phyloP scores from a whole-genome alignment of 1,140 invertebrate species.

The Scylla paramamosain region DNA sequence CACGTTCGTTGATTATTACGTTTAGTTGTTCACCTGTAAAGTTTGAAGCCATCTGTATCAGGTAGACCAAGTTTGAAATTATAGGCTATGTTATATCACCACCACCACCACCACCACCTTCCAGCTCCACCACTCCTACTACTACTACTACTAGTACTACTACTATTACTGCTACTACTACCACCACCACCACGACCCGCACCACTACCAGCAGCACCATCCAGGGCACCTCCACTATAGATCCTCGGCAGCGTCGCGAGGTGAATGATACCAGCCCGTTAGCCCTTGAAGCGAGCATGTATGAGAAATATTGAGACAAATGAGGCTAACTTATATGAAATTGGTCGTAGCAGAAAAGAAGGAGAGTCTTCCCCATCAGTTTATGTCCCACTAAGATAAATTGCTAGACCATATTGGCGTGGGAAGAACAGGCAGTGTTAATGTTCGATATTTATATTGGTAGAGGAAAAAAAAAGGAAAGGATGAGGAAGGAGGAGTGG shows the following conservation, averaged over 20 bases:
- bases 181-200: too few species aligned
- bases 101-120: too few species aligned
- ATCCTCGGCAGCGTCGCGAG: not conserved
- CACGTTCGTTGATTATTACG: not conserved
- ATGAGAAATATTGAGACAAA: slow-evolving; percentile 16
- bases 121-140: too few species aligned
- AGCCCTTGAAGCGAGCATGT: not conserved
- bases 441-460: slow-evolving; percentile 6
- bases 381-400: not conserved
- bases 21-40: not conserved
- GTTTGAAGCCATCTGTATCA: not conserved
- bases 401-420: not conserved
- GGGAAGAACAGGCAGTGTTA: not conserved
- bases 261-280: not conserved
- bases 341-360: slow-evolving; percentile 11
- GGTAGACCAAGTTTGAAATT: too few species aligned
- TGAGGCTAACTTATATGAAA: slow-evolving; percentile 23
- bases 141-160: too few species aligned
- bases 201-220: not conserved
- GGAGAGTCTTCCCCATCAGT: slow-evolving; percentile 21
- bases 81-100: too few species aligned
- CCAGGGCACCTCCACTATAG: not conserved
- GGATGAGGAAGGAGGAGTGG: not conserved
- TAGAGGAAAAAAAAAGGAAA: not conserved
- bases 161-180: too few species aligned